phyloP scores from a whole-genome alignment of 2,797 vertebrate genomes.

The Betta splendens region DNA sequence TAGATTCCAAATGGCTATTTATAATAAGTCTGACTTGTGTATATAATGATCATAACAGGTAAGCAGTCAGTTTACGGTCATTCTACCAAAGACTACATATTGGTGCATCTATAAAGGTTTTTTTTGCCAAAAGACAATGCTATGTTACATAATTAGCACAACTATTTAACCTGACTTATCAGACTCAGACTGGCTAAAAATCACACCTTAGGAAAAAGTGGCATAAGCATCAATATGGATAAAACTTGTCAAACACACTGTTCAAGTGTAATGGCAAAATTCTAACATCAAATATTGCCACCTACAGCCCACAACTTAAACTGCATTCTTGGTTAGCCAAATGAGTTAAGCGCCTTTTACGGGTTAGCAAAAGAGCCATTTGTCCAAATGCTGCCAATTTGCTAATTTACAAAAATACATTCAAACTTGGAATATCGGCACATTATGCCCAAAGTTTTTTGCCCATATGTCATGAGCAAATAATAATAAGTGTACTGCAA shows the following conservation, averaged over 20 bases:
- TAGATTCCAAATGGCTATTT: no score
- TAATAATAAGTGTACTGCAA: not conserved
- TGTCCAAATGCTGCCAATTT: not conserved
- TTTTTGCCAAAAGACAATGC: no score
- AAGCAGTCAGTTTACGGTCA: not conserved
- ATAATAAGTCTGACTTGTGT: no score
- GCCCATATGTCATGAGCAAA: not conserved
- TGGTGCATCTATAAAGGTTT: not conserved
- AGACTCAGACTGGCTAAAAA: no score
- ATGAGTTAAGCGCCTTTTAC: not conserved
- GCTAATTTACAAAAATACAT: not conserved
- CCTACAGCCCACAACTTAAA: not conserved
- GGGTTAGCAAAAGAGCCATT: not conserved
- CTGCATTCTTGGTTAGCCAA: not conserved
- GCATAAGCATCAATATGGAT: no score
- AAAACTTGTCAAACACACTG: no score
- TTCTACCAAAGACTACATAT: not conserved
- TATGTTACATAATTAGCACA: no score
- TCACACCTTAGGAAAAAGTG: no score
- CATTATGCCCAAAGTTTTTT: not conserved
- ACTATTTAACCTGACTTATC: no score
- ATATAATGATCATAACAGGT: not conserved
- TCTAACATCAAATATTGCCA: not conserved
- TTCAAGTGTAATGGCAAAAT: not conserved
- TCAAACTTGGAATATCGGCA: not conserved